These are phyloP conservation scores for Coleophora flavipennella DNA, from an alignment of 2,888 invertebrate genomes.

Conservation along the genomic window DNA sequence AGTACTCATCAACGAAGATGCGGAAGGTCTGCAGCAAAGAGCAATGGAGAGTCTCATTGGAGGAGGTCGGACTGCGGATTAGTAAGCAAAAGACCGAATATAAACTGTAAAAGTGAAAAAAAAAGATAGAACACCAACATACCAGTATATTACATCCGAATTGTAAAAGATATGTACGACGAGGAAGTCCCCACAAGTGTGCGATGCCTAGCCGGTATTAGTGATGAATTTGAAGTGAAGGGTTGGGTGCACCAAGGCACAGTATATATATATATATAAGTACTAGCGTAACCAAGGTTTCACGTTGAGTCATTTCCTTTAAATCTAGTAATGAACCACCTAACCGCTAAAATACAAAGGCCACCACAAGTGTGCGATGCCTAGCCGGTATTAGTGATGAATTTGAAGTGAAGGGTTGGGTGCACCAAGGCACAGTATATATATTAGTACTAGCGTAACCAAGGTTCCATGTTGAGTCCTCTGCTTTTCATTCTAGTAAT, in stretches of 20 bases:
- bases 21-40: neutral
- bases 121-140: too few relatives aligned
- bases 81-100: neutral
- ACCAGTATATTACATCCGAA: neutral
- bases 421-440: too few relatives aligned
- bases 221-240: neutral
- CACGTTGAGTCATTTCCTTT: neutral
- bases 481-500: too few relatives aligned
- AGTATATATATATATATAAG: too few relatives aligned
- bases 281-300: neutral
- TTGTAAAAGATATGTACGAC: neutral
- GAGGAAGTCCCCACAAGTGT: neutral
- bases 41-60: neutral
- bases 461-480: too few relatives aligned
- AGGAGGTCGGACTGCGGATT: neutral
- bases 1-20: neutral
- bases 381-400: too few relatives aligned
- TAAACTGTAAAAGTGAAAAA: too few relatives aligned
- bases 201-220: neutral
- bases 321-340: neutral
- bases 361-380: too few relatives aligned
- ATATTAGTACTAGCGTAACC: too few relatives aligned
- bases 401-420: too few relatives aligned
- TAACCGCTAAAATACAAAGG: neutral
- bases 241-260: too few relatives aligned